A percentile compares a stretch with the other conserved stretches of the same genome.
phyloP scores from a whole-genome alignment of 2,797 vertebrate genomes.

The Botia kubotai region DNA sequence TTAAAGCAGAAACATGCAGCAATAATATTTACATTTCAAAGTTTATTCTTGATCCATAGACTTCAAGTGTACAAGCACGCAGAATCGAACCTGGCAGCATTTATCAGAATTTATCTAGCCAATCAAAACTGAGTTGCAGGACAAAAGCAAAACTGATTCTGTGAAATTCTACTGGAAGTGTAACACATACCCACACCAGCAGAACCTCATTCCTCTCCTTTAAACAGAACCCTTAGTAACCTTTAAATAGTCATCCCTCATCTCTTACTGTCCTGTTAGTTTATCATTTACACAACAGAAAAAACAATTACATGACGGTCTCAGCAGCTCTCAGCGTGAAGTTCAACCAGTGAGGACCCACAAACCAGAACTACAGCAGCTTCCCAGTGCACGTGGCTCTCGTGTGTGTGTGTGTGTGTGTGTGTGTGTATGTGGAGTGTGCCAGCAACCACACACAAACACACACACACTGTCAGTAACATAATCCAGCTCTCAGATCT shows the following conservation, averaged over 20 bases:
- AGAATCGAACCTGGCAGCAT: no score
- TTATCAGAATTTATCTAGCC: no score
- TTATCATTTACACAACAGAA: background rate
- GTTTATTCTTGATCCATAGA: no score
- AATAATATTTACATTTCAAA: no score
- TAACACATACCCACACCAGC: no score
- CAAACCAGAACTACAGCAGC: conserved; percentile 45
- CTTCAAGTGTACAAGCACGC: no score
- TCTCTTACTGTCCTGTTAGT: background rate
- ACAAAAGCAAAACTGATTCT: no score
- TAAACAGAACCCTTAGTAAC: background rate
- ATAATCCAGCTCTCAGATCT: conserved; percentile 40
- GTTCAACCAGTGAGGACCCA: background rate
- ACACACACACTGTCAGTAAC: conserved; percentile 26
- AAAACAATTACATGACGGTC: conserved; percentile 16
- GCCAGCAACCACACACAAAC: conserved; percentile 9
- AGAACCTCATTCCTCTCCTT: no score
- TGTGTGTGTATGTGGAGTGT: background rate
- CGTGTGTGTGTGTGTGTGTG: background rate
- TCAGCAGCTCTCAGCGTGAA: background rate
- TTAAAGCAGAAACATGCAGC: no score
- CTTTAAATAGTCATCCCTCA: background rate
- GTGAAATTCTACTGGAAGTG: no score
- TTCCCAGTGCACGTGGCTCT: conserved; percentile 36
- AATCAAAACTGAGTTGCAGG: no score